Conservation (phyloP, 1,140 invertebrate genomes). For the Mya arenaria region DNA sequence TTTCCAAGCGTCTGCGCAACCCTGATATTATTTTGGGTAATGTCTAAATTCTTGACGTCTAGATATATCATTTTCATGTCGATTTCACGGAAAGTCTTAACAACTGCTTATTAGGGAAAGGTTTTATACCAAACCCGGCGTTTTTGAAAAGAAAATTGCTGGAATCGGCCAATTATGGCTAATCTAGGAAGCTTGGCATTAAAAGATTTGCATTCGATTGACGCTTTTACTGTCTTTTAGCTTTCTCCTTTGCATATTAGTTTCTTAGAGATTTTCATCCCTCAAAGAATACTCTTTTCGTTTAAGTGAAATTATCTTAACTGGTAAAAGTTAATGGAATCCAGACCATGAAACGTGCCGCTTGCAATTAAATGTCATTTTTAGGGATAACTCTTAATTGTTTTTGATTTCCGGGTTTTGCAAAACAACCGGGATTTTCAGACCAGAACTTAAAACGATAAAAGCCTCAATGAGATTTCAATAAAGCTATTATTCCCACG, state of each 20-base stretch:
- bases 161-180: conserved; percentile 50
- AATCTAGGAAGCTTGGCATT: conserved; percentile 52
- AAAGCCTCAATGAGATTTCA: no score
- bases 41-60: conserved; percentile 51
- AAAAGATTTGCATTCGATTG: conserved; percentile 53
- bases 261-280: no score
- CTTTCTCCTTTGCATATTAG: conserved; percentile 37
- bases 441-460: no score
- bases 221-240: conserved; percentile 52
- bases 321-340: no score
- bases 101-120: conserved; percentile 44
- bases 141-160: conserved; percentile 60
- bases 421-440: no score
- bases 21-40: conserved; percentile 45
- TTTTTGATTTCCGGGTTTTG: no score
- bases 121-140: conserved; percentile 45
- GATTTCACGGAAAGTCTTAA: conserved; percentile 45
- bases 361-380: no score
- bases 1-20: conserved; percentile 32
- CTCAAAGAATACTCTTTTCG: no score
- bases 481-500: no score
- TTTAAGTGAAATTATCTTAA: no score
- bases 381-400: no score
- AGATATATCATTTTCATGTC: conserved; percentile 53
- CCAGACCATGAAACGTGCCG: no score